Conservation (phyloP, 2,797 vertebrate genomes). For the Peromyscus eremicus region DNA sequence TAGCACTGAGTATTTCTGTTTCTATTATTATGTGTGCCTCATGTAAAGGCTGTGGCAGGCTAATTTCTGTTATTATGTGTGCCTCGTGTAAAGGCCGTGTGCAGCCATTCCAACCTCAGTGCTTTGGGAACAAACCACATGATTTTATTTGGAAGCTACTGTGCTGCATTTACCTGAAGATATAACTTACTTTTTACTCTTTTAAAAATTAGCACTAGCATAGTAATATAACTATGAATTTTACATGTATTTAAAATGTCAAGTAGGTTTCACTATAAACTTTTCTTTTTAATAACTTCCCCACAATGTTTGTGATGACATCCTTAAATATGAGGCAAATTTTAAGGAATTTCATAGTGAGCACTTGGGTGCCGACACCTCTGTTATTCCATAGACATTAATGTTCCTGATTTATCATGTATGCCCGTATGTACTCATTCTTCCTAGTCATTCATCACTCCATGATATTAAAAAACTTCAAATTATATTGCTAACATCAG, state of each 20-base stretch:
- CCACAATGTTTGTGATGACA: constrained; percentile 8
- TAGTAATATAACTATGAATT: constrained; percentile 47
- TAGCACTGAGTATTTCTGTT: background rate
- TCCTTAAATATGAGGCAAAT: constrained; percentile 17
- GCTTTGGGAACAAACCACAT: background rate
- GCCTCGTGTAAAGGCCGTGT: background rate
- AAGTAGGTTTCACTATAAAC: constrained; percentile 19
- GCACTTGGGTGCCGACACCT: background rate
- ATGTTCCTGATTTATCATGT: background rate
- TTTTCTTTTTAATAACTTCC: constrained; percentile 25
- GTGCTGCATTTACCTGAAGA: background rate
- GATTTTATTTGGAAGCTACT: background rate
- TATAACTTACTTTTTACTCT: background rate
- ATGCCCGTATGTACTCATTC: background rate
- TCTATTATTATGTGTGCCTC: background rate
- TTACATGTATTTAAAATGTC: constrained; percentile 47
- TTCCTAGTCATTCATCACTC: background rate
- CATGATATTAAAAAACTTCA: background rate
- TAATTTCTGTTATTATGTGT: background rate
- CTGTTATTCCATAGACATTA: background rate
- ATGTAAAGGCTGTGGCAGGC: background rate
- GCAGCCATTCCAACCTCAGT: background rate
- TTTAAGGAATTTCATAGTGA: constrained; percentile 46
- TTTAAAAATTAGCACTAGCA: background rate
- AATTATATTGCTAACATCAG: constrained; percentile 46